Evolutionary conservation across 2,113 vertebrate species (phyloP).

Genomic region (Strix uralensis): DNA sequence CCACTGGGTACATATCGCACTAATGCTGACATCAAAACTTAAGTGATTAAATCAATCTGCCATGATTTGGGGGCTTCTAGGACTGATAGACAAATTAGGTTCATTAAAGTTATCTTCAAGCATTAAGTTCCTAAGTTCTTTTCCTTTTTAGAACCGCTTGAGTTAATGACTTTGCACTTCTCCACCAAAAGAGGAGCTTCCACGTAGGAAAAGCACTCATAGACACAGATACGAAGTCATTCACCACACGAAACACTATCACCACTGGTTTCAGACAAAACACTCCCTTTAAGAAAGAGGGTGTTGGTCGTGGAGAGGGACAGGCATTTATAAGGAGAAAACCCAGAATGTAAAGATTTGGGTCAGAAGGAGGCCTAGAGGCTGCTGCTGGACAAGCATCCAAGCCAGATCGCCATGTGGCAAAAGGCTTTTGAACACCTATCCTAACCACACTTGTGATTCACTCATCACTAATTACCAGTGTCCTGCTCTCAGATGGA

Average conservation of each 20-base stretch:
- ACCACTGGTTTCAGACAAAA: not conserved
- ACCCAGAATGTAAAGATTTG: not conserved
- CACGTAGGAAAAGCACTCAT: not conserved
- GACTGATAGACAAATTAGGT: not conserved
- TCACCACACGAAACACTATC: not conserved
- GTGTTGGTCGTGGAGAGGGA: not conserved
- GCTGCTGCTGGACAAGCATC: not conserved
- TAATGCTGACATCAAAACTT: not conserved
- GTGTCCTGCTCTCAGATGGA: not conserved
- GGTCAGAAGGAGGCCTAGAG: not conserved
- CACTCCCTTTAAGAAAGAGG: not conserved
- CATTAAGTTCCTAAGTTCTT: not conserved
- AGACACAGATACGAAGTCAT: not conserved
- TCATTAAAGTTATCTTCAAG: not conserved
- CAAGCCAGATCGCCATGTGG: rapidly evolving
- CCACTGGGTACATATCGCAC: not conserved
- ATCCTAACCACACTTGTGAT: not conserved
- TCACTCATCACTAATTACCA: not conserved
- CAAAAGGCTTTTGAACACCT: not conserved
- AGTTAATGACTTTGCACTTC: not conserved
- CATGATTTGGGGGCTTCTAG: not conserved
- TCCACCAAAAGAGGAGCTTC: not conserved
- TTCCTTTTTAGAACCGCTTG: not conserved
- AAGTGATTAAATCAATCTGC: not conserved
- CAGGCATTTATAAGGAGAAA: not conserved